These are phyloP conservation scores for Etheostoma cragini DNA, from an alignment of 2,113 vertebrate species.

Conservation along the genomic window DNA sequence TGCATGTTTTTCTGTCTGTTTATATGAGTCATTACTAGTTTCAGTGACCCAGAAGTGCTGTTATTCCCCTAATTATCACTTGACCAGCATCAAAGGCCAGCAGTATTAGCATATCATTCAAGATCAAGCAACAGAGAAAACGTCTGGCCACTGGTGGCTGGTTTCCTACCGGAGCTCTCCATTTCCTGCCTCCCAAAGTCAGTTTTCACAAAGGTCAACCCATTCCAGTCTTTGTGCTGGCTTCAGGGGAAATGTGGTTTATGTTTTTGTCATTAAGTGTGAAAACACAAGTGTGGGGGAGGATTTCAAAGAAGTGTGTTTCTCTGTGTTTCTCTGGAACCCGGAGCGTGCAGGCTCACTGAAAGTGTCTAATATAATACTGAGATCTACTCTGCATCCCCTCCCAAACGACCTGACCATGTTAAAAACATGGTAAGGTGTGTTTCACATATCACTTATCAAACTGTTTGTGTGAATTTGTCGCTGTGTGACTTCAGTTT, in stretches of 20 bases:
- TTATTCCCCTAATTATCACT: conserved; percentile 54
- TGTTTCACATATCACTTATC: conserved; percentile 7
- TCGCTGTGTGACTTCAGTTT: neutral
- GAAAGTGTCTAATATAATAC: conserved; percentile 49
- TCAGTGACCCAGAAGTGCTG: conserved; percentile 54
- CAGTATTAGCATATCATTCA: conserved; percentile 22
- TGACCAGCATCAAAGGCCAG: conserved; percentile 45
- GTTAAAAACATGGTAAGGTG: conserved; percentile 16
- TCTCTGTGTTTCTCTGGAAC: conserved; percentile 72
- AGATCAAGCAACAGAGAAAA: conserved; percentile 6
- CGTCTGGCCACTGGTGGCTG: neutral
- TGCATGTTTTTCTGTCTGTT: conserved; percentile 27
- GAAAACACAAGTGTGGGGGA: conserved; percentile 76
- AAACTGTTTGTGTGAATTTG: neutral
- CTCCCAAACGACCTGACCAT: conserved; percentile 19
- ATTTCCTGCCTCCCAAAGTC: conserved; percentile 50
- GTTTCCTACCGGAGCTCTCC: neutral
- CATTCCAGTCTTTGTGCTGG: conserved; percentile 54
- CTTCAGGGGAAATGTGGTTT: conserved; percentile 66
- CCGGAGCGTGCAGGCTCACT: conserved; percentile 47
- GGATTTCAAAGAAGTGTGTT: conserved; percentile 74
- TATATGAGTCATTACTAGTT: conserved; percentile 49
- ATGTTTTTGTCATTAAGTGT: conserved; percentile 74
- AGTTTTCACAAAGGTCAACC: conserved; percentile 52
- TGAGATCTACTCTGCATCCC: conserved; percentile 22